Base-by-base conservation (phyloP, 1,140 invertebrate genomes). In the Lethrus apterus region DNA sequence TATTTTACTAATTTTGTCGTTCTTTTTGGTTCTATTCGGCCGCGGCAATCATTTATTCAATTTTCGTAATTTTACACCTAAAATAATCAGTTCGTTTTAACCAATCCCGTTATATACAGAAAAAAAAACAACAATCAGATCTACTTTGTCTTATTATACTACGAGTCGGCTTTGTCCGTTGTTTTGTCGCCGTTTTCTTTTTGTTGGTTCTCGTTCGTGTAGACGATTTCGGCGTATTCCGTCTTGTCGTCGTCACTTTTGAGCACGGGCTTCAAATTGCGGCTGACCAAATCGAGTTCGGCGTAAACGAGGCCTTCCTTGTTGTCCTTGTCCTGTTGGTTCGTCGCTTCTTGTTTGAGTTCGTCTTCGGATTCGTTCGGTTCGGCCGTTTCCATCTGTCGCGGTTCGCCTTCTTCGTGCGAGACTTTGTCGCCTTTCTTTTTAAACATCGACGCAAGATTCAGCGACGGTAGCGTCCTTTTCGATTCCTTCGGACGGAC, bases 201-300 rank as follows among this genome's bases (percentile, higher is more conserved):
- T 17, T 33, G 32, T 30, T 44, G 49, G 23, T 57, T 52, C 13
- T 54, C 44, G 2, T 55, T 60, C 2, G 60, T 65, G 50, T 75
- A 74, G n/a, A 74, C 68, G 51, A 75, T 75, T 64, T 78, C 76
- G n/a, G 76, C 76, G 53, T 78, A 78, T 56, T 78, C 76, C 4
- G 75, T 78, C 51, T 75, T 76, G 9, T 73, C 71, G 50, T 68
- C 66, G 21, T 66, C 63, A 34, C 51, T 66, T 52, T 66, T 72
- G 29, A 66, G 60, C 18, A 64, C 60, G 13, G 63, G 67, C 52
- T 51, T 65, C 51, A 56, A 56, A 57, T 52, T 68, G 1, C 57
- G 50, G 15, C 56, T 59, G 3, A 66, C 61, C 20, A 78, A 55
- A 58, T 77, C 73, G 55, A 79, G 61, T 64, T 78, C 76, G 43